Evolutionary conservation across 2,888 invertebrate species (phyloP), one percentile per base, ranked within the genome.

Genomic region (Callosobruchus maculatus): DNA sequence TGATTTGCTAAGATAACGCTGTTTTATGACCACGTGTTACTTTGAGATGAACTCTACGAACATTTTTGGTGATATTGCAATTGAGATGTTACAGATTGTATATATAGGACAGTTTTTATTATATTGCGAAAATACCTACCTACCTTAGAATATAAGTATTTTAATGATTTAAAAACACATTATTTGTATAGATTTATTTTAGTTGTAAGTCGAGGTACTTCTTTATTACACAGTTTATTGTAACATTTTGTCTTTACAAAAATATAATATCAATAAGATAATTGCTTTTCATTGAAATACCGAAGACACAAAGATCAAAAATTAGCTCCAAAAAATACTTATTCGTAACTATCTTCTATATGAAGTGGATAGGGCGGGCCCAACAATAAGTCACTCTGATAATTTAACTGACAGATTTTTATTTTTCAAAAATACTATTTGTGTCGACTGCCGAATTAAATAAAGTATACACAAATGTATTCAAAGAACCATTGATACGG

Each of bases 181-280:
- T 81, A 83, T 82, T n/a, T 84, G 84, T 84, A 84, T 83, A 84
- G 82, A 79, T 84, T 83, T 84, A 83, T 84, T 82, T 83, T 49
- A 83, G 83, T 78, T 49, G 5, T 49, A 84, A 83, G 83, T 82
- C 81, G 80, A 82, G 81, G 84, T 83, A 84, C 82, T 84, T 78
- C 78, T 84, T 84, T 83, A 84, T 81, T 83, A 84, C 83, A 84
- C 83, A 84, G 84, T 84, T 84, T 84, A 84, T 83, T 84, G 84
- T 84, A 84, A 84, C 84, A 84, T 84, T 84, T 84, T 83, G 83
- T 84, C 84, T 83, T 83, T 83, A 81, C 79, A 82, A 83, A 83
- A 84, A 68, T 68, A 68, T 68, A 68, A 68, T 68, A 68, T 68
- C 21, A 68, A 4, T 68, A 68, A 68, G 20, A 20, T 1, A 9